Conservation (phyloP, 1,140 invertebrate species). For the Heterodera schachtii region DNA sequence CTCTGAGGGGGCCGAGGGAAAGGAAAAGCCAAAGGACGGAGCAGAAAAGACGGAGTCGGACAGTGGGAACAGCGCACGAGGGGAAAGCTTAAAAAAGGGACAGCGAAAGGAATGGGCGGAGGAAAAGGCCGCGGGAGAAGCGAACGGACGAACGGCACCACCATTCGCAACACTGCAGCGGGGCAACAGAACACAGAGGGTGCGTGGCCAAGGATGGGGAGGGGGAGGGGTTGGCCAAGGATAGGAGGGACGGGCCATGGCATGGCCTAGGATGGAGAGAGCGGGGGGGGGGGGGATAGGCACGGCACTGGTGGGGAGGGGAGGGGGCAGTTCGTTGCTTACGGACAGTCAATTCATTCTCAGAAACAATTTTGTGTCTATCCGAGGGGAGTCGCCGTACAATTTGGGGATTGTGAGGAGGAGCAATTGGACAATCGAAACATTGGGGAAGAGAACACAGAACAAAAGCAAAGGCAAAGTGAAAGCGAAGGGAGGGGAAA, state of each 20-base stretch:
- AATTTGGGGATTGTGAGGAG: neutral
- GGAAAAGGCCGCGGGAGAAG: slow-evolving; percentile 27
- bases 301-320: too few species aligned
- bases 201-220: neutral
- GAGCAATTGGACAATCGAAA: neutral
- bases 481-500: neutral
- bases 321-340: too few species aligned
- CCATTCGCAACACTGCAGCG: slow-evolving; percentile 48
- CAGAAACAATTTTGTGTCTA: neutral
- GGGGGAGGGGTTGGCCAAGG: too few species aligned
- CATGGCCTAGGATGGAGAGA: too few species aligned
- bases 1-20: slow-evolving; percentile 17
- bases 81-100: slow-evolving; percentile 37
- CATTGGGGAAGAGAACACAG: neutral
- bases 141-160: slow-evolving; percentile 3
- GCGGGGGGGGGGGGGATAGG: too few species aligned
- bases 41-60: neutral
- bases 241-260: too few species aligned
- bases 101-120: slow-evolving; percentile 28
- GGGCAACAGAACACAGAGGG: neutral
- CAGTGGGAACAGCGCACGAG: neutral
- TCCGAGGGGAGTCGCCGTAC: neutral
- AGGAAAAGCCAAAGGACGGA: neutral
- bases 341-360: neutral
- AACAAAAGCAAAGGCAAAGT: neutral